A percentile compares a stretch with the other conserved stretches of the same genome.
phyloP scores from a whole-genome alignment of 2,113 vertebrate species.

The Rhabdomys dilectus region DNA sequence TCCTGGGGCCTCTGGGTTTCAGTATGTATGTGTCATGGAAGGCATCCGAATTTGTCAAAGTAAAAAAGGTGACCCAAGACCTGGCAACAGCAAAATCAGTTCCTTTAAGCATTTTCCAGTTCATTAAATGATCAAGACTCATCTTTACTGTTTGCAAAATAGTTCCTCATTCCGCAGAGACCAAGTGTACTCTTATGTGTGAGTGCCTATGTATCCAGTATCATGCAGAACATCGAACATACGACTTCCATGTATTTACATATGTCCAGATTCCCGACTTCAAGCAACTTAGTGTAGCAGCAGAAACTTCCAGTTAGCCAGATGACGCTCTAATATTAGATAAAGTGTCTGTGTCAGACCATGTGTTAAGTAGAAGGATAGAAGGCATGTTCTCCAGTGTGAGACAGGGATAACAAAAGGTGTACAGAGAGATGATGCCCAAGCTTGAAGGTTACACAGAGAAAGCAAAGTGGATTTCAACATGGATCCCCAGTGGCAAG shows the following conservation, averaged over 20 bases:
- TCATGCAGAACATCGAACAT: background rate
- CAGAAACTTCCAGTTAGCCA: background rate
- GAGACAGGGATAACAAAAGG: background rate
- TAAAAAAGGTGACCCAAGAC: background rate
- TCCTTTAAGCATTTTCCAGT: background rate
- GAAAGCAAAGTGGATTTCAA: background rate
- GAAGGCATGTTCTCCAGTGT: background rate
- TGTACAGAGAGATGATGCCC: background rate
- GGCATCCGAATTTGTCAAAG: background rate
- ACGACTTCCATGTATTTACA: background rate
- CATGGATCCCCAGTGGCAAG: background rate
- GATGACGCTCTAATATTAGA: background rate
- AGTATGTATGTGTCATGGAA: background rate
- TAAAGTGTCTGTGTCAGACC: background rate
- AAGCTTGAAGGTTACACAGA: background rate
- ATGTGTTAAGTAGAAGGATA: background rate
- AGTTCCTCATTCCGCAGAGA: background rate
- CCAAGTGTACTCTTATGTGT: no score
- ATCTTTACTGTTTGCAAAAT: slow-evolving; percentile 14
- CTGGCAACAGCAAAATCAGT: background rate
- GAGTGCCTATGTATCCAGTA: background rate
- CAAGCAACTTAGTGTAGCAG: background rate
- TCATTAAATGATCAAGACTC: background rate
- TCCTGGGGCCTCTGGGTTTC: background rate
- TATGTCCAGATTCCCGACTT: background rate